Evolutionary conservation across 2,797 vertebrate genomes (phyloP).

Genomic region (Pangasius sanitwongsei): DNA sequence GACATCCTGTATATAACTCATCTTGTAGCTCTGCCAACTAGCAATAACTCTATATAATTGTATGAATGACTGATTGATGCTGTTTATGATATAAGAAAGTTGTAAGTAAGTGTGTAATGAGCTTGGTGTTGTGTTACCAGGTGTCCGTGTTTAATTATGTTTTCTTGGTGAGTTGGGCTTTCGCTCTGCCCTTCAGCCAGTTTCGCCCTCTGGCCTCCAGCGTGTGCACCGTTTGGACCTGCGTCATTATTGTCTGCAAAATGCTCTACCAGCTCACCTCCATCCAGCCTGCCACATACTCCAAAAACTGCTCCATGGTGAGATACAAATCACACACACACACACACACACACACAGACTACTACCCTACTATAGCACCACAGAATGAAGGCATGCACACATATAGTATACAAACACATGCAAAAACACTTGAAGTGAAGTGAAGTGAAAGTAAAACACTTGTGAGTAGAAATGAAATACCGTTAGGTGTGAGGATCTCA

Average conservation of each 20-base stretch:
- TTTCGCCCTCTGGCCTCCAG: constrained; percentile 87
- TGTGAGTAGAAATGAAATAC: not conserved
- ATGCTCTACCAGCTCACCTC: constrained; percentile 93
- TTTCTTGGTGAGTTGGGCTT: constrained; percentile 88
- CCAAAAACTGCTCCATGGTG: constrained; percentile 87
- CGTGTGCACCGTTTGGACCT: constrained; percentile 93
- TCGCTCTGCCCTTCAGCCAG: constrained; percentile 86
- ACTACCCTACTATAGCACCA: not conserved
- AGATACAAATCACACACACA: constrained; percentile 55
- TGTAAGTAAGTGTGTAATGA: not conserved
- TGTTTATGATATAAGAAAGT: not conserved
- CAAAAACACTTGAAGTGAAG: not conserved
- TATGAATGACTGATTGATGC: not conserved
- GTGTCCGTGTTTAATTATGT: constrained; percentile 93
- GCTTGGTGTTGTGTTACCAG: constrained; percentile 68
- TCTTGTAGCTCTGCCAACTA: not conserved
- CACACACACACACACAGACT: not conserved
- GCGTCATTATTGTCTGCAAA: constrained; percentile 92
- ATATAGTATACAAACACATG: not conserved
- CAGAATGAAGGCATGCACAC: not conserved
- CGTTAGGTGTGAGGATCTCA: not conserved
- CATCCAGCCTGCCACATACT: constrained; percentile 84
- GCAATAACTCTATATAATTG: not conserved
- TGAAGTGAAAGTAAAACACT: not conserved
- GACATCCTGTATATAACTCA: not conserved